Evolutionary conservation across 2,113 vertebrate species (phyloP).

Genomic region (Hydrochoerus hydrochaeris): DNA sequence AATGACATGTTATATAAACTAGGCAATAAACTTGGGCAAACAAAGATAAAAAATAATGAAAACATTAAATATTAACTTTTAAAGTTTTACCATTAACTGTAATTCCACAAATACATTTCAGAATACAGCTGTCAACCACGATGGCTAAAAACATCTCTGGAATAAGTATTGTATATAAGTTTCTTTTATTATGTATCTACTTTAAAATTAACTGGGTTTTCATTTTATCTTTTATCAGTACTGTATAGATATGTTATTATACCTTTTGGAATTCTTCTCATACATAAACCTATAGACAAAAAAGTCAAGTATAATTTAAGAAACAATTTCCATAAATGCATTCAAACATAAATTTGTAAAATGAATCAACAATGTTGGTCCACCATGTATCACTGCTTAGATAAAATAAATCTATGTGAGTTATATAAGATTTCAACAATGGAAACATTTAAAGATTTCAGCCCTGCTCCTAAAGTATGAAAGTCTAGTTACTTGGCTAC

Average conservation of each 20-base stretch:
- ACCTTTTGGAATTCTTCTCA: neutral
- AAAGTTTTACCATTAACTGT: neutral
- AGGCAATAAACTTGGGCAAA: neutral
- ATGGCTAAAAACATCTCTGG: neutral
- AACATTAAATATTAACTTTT: neutral
- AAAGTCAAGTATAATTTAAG: neutral
- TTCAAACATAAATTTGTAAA: neutral
- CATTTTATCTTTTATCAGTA: neutral
- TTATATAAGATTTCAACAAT: neutral
- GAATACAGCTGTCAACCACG: neutral
- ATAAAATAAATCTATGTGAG: neutral
- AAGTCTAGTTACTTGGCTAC: neutral
- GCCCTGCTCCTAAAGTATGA: neutral
- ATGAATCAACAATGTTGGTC: neutral
- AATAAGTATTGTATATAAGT: neutral
- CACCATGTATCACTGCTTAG: neutral
- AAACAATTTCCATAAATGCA: neutral
- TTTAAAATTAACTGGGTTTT: neutral
- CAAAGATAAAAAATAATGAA: neutral
- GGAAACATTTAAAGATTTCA: neutral
- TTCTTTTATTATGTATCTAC: neutral
- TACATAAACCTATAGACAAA: neutral
- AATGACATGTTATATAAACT: neutral
- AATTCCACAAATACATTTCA: neutral
- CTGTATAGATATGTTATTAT: neutral